These are phyloP conservation scores for Gibbula magus DNA, from an alignment of 2,888 invertebrate genomes.

Conservation along the genomic window DNA sequence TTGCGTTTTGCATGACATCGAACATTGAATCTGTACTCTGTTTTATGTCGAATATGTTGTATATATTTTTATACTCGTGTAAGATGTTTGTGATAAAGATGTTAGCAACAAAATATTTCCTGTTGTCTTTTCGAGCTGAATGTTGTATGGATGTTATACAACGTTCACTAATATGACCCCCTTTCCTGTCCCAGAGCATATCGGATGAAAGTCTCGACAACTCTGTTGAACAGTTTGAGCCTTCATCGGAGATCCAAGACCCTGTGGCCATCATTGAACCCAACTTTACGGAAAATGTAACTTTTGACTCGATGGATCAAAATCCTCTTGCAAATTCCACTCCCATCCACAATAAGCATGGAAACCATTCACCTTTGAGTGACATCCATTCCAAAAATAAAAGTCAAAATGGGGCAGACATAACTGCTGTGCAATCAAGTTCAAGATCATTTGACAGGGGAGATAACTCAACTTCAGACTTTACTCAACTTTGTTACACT, in stretches of 20 bases:
- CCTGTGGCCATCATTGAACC: background rate
- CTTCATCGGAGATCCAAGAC: background rate
- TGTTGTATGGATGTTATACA: no score
- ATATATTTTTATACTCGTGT: no score
- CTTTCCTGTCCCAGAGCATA: background rate
- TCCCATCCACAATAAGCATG: background rate
- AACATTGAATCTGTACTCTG: no score
- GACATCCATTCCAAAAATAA: background rate
- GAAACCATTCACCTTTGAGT: background rate
- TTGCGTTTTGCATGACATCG: no score
- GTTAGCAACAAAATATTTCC: no score
- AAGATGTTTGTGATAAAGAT: no score
- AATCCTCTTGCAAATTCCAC: background rate
- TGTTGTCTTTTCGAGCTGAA: no score
- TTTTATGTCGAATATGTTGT: no score
- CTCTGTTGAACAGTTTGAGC: background rate
- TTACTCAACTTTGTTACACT: background rate
- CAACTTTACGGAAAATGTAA: background rate
- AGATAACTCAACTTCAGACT: background rate
- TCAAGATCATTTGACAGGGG: background rate
- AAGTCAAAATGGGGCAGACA: no score
- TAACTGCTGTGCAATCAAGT: background rate
- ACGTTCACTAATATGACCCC: background rate
- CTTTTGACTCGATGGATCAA: background rate
- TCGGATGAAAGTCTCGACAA: constrained; percentile 8